Percentiles rank a stretch among this genome's conserved stretches.
These are phyloP conservation scores for Pseudomyrmex dendroicus DNA, from an alignment of 1,140 invertebrate genomes.

Conservation along the genomic window DNA sequence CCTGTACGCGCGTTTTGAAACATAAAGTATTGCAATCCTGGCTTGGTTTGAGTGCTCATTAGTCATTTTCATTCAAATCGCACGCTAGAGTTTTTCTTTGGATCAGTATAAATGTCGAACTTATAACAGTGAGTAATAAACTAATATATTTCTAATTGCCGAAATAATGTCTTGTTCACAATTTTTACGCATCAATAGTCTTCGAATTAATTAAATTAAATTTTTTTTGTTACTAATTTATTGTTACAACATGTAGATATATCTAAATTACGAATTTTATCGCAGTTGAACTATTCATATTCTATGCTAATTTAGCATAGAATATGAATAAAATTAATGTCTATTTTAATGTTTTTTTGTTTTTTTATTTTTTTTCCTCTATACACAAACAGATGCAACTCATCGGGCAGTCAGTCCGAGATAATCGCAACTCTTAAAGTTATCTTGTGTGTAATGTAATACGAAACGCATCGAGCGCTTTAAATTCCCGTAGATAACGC, in stretches of 20 bases:
- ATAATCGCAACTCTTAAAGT: constrained; percentile 58
- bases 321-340: background rate
- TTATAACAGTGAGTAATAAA: background rate
- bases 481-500: constrained; percentile 35
- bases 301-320: background rate
- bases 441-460: constrained; percentile 25
- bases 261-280: background rate
- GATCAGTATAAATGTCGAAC: background rate
- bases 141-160: background rate
- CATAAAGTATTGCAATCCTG: background rate
- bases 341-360: background rate
- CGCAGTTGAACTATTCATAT: background rate
- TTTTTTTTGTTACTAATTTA: background rate
- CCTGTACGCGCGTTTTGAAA: background rate
- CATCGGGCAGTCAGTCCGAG: constrained; percentile 26
- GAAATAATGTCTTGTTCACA: background rate
- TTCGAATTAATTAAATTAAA: background rate
- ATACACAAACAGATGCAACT: background rate
- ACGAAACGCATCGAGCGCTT: constrained; percentile 48
- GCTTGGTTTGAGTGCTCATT: background rate
- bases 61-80: constrained; percentile 19
- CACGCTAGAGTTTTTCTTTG: background rate
- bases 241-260: background rate
- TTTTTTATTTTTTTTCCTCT: background rate
- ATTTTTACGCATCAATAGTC: constrained; percentile 3